phyloP scores from a whole-genome alignment of 2,888 invertebrate species.

The Volucella inanis region DNA sequence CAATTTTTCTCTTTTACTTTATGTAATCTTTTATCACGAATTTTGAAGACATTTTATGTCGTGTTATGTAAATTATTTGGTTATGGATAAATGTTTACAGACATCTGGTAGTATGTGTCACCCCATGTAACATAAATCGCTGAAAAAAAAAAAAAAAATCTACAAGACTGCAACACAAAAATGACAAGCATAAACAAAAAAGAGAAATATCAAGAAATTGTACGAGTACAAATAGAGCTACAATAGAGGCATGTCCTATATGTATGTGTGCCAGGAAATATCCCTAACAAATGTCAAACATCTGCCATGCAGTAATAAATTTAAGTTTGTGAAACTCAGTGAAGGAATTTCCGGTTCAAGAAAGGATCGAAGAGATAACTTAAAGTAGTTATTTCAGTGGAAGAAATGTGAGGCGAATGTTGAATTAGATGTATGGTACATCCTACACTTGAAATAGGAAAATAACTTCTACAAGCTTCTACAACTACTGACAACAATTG shows the following conservation, averaged over 20 bases:
- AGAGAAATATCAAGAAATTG: constrained; percentile 19
- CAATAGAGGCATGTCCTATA: constrained; percentile 30
- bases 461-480: constrained; percentile 9
- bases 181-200: constrained; percentile 49
- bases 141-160: constrained; percentile 58
- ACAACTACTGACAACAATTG: constrained; percentile 59
- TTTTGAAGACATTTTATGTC: too few species aligned
- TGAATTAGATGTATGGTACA: constrained; percentile 35
- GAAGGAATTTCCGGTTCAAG: constrained; percentile 51
- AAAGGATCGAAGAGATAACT: constrained; percentile 29
- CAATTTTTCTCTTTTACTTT: too few species aligned
- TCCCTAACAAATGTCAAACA: constrained; percentile 73
- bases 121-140: constrained; percentile 49
- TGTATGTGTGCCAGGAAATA: constrained; percentile 41
- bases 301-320: constrained; percentile 69
- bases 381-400: constrained; percentile 17
- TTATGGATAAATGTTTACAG: constrained; percentile 50
- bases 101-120: constrained; percentile 67
- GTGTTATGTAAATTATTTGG: too few species aligned
- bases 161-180: constrained; percentile 59
- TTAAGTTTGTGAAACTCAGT: constrained; percentile 33
- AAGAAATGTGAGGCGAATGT: constrained; percentile 42
- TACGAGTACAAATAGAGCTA: constrained; percentile 9
- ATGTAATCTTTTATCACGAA: too few species aligned
- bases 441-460: constrained; percentile 28